Evolutionary conservation across 2,888 invertebrate genomes (phyloP).

Genomic region (Chloromyia formosa): DNA sequence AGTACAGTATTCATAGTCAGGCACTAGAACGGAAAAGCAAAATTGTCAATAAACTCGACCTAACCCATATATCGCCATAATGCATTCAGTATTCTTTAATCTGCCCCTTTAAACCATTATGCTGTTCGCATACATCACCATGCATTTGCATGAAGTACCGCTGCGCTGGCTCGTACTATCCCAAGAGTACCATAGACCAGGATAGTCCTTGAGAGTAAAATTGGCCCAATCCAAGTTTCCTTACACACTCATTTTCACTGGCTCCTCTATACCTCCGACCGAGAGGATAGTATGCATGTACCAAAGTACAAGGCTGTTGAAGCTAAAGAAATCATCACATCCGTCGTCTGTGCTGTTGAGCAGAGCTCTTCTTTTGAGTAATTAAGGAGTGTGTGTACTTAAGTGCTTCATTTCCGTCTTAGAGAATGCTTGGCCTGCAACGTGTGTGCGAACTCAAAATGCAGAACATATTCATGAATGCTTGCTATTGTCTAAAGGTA

Average conservation of each 20-base stretch:
- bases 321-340: too few relatives aligned
- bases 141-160: too few relatives aligned
- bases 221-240: neutral
- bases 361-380: neutral
- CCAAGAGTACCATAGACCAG: neutral
- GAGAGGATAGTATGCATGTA: too few relatives aligned
- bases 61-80: neutral
- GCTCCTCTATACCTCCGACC: too few relatives aligned
- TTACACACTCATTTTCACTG: neutral
- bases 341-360: too few relatives aligned
- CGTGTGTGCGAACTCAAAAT: too few relatives aligned
- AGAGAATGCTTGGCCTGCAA: neutral
- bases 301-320: too few relatives aligned
- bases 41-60: constrained; percentile 10
- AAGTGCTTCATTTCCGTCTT: constrained; percentile 12
- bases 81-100: neutral
- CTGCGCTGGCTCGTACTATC: too few relatives aligned
- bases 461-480: too few relatives aligned
- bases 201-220: neutral
- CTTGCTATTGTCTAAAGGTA: too few relatives aligned
- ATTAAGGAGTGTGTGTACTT: constrained; percentile 9
- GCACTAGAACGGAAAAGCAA: neutral
- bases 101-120: neutral
- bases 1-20: neutral
- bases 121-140: neutral